These are phyloP conservation scores for Oreocharis arfaki DNA, from an alignment of 2,113 vertebrate species.

Conservation along the genomic window DNA sequence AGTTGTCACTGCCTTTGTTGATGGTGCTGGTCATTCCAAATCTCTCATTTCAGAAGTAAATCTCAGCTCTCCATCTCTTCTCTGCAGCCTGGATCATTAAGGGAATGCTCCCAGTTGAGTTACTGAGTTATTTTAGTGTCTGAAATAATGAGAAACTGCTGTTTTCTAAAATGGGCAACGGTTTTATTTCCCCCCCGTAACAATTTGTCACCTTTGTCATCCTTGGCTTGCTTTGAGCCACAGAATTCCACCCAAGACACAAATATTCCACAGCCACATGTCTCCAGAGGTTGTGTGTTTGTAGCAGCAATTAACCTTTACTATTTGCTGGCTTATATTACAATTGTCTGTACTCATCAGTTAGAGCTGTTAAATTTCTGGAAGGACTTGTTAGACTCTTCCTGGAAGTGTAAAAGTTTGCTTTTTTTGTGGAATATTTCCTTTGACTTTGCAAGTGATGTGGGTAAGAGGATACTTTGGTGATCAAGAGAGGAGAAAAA, in stretches of 20 bases:
- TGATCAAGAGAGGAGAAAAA: not conserved
- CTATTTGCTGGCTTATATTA: not conserved
- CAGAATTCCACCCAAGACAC: not conserved
- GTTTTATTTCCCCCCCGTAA: not conserved
- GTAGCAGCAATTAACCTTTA: conserved; percentile 5
- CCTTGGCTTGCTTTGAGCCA: not conserved
- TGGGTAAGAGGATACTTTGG: not conserved
- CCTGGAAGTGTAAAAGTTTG: not conserved
- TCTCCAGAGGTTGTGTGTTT: not conserved
- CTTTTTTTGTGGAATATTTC: not conserved
- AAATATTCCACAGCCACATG: not conserved
- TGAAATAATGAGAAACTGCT: not conserved
- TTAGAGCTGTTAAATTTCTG: not conserved
- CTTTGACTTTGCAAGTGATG: not conserved
- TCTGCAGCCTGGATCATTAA: accelerated
- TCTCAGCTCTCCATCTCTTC: not conserved
- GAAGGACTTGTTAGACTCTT: not conserved
- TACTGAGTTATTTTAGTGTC: not conserved
- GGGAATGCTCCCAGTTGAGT: not conserved
- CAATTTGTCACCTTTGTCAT: not conserved
- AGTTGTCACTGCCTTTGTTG: not conserved
- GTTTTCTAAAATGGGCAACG: not conserved
- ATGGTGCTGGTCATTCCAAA: not conserved
- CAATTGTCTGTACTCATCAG: not conserved
- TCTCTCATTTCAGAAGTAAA: not conserved